Evolutionary conservation across 2,113 vertebrate species (phyloP).

Genomic region (cat (Felis catus)): F.catus_Fca126_mat1.0 CM031413.1:86319501-86320000

Average conservation of each 20-base stretch:
- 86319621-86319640: constrained; percentile 79
- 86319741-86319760: constrained; percentile 63
- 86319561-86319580: constrained; percentile 76
- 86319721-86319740: constrained; percentile 78
- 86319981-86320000: background rate
- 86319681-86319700: constrained; percentile 81
- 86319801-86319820: background rate
- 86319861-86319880: background rate
- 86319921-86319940: background rate
- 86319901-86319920: background rate
- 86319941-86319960: background rate
- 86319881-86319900: background rate
- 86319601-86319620: constrained; percentile 67
- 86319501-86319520: constrained; percentile 71
- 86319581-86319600: constrained; percentile 81
- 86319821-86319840: constrained; percentile 38
- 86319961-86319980: background rate
- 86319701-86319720: constrained; percentile 75
- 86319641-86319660: constrained; percentile 79
- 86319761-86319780: constrained; percentile 46
- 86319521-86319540: constrained; percentile 68
- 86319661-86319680: constrained; percentile 81
- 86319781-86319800: constrained; percentile 57
- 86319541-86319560: constrained; percentile 78
- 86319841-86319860: background rate